phyloP scores from a whole-genome alignment of 2,888 invertebrate genomes.

The Euspilapteryx auroguttella region DNA sequence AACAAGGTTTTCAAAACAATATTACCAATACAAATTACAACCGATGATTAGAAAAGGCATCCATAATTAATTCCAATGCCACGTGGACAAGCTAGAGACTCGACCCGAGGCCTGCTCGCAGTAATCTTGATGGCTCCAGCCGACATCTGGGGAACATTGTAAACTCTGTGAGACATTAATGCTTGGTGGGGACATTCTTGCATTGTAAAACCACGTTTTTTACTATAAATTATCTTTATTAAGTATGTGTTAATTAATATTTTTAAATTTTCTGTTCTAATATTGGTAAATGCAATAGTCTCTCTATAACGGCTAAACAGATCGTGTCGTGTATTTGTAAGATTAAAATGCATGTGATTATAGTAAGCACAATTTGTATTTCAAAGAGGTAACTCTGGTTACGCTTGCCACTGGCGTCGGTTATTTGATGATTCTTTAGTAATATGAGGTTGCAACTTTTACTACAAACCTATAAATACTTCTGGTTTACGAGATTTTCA shows the following conservation, averaged over 20 bases:
- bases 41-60: constrained; percentile 44
- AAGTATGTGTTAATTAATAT: no score
- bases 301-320: no score
- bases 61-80: constrained; percentile 20
- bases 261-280: no score
- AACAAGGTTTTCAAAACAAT: no score
- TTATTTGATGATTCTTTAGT: constrained; percentile 12
- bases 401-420: not conserved
- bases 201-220: no score
- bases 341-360: no score
- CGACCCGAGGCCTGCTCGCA: not conserved
- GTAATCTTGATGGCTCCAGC: not conserved
- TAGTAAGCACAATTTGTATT: not conserved
- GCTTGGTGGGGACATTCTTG: not conserved
- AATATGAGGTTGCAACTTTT: constrained; percentile 12
- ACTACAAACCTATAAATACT: no score
- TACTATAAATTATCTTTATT: no score
- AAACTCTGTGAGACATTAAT: not conserved
- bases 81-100: not conserved
- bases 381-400: not conserved
- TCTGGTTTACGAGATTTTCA: no score
- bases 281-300: no score
- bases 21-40: no score
- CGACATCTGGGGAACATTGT: not conserved
- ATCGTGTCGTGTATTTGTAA: no score